Percentiles rank a stretch among this genome's conserved stretches.
These are phyloP conservation scores for Petrolisthes manimaculis DNA, from an alignment of 2,888 invertebrate genomes.

Conservation along the genomic window DNA sequence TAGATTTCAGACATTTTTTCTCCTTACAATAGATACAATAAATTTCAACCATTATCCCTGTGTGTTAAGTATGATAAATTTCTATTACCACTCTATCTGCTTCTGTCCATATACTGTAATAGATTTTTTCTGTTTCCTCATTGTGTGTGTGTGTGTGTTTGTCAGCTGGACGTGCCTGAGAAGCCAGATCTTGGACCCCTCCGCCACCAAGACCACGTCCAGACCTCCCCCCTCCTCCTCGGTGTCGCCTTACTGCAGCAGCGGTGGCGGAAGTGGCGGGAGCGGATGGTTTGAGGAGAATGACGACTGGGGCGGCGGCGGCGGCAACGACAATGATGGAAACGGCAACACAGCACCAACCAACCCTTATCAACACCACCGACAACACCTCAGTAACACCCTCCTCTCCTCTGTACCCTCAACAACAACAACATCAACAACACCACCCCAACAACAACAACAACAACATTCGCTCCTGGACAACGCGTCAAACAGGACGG, in stretches of 20 bases:
- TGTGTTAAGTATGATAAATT: no score
- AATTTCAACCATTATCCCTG: no score
- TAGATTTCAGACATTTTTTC: no score
- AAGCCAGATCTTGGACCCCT: constrained; percentile 55
- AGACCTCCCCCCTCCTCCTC: not conserved
- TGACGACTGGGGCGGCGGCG: constrained; percentile 60
- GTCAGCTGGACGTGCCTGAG: constrained; percentile 58
- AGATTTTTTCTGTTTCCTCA: not conserved
- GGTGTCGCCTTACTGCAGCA: not conserved
- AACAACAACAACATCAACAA: constrained; percentile 14
- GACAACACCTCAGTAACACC: constrained; percentile 52
- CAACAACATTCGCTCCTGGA: constrained; percentile 49
- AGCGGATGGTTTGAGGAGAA: constrained; percentile 60
- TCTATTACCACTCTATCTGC: not conserved
- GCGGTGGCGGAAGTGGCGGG: not conserved
- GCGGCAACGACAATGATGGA: constrained; percentile 55
- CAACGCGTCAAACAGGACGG: constrained; percentile 21
- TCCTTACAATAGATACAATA: no score
- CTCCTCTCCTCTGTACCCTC: not conserved
- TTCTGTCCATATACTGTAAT: not conserved
- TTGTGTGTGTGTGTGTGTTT: no score
- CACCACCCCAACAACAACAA: constrained; percentile 16
- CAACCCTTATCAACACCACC: constrained; percentile 34
- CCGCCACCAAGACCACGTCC: constrained; percentile 22
- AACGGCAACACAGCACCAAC: constrained; percentile 49